Percentiles rank a stretch among this genome's conserved stretches.
Evolutionary conservation across 2,113 vertebrate species (phyloP).

Genomic region (Lepisosteus osseus): DNA sequence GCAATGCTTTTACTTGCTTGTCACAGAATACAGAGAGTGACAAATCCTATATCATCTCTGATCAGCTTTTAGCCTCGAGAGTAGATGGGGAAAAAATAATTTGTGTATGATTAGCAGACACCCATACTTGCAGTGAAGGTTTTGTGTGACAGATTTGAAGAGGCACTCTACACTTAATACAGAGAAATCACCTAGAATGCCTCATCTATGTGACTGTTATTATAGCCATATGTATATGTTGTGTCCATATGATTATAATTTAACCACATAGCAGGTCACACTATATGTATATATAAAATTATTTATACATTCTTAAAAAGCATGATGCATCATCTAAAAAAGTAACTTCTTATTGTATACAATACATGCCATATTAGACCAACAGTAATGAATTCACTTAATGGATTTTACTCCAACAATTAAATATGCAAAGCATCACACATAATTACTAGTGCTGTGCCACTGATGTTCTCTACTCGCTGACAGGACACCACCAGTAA

Average conservation of each 20-base stretch:
- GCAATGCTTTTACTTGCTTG: neutral
- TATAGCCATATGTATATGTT: no score
- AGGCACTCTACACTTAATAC: neutral
- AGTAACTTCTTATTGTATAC: neutral
- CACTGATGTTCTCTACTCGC: neutral
- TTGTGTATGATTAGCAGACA: slow-evolving; percentile 6
- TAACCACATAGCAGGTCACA: no score
- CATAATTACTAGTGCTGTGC: neutral
- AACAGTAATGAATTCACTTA: neutral
- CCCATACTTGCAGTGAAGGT: neutral
- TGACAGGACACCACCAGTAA: neutral
- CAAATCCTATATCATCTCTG: neutral
- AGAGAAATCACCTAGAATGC: neutral
- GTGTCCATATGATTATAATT: no score
- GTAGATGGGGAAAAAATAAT: neutral
- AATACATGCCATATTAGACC: neutral
- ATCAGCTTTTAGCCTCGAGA: slow-evolving; percentile 1
- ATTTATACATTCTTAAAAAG: no score
- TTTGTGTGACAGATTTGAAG: neutral
- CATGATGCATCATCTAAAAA: no score
- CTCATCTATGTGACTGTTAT: no score
- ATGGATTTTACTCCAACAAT: neutral
- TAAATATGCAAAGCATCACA: no score
- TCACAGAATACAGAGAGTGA: neutral
- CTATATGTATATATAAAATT: no score